These are phyloP conservation scores for Eulacestoma nigropectus DNA, from an alignment of 2,113 vertebrate genomes.

Conservation along the genomic window DNA sequence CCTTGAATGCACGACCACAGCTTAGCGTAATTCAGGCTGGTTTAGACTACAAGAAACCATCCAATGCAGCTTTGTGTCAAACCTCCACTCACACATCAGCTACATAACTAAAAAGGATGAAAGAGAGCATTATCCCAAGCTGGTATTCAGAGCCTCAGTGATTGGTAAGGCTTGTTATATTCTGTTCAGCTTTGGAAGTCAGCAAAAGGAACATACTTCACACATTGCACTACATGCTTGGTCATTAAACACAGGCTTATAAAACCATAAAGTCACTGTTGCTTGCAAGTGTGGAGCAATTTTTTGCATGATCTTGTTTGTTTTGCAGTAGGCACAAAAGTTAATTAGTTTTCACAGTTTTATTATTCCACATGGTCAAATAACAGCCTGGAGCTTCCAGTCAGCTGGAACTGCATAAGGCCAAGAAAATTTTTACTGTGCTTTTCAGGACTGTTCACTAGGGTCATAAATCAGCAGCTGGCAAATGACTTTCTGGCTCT, in stretches of 20 bases:
- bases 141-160: background rate
- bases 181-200: background rate
- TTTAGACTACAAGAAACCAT: background rate
- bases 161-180: background rate
- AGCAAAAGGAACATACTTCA: background rate
- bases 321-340: slow-evolving; percentile 3
- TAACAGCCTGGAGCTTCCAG: background rate
- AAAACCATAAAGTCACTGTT: background rate
- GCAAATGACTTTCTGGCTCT: slow-evolving; percentile 4
- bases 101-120: slow-evolving; percentile 29
- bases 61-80: background rate
- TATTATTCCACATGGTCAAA: slow-evolving; percentile 26
- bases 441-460: slow-evolving; percentile 1
- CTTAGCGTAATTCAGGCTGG: background rate
- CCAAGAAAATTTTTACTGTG: slow-evolving; percentile 10
- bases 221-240: background rate
- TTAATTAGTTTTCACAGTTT: slow-evolving; percentile 49
- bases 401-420: background rate
- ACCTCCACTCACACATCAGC: background rate
- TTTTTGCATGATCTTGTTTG: slow-evolving; percentile 11
- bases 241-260: background rate
- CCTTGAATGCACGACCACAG: background rate
- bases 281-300: background rate
- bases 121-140: background rate
- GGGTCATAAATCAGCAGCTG: slow-evolving; percentile 26